Percentiles rank a stretch among this genome's conserved stretches.
phyloP scores from a whole-genome alignment of 2,797 vertebrate species.

The Centropyge bicolor region DNA sequence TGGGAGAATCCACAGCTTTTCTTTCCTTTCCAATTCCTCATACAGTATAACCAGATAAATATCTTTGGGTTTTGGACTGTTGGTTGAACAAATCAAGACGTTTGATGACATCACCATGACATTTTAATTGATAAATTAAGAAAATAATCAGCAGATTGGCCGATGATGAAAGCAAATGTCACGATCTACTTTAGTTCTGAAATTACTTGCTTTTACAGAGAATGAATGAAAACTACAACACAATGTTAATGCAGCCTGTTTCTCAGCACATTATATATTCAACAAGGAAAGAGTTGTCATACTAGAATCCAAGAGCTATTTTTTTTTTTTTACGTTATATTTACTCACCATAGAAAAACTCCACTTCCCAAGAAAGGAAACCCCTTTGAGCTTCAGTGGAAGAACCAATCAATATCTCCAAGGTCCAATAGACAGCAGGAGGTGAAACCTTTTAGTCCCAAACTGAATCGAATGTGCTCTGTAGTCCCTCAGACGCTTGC shows the following conservation, averaged over 20 bases:
- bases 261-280: background rate
- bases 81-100: background rate
- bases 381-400: constrained; percentile 23
- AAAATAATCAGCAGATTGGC: background rate
- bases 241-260: background rate
- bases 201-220: background rate
- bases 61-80: background rate
- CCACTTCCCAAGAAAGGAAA: constrained; percentile 13
- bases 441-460: constrained; percentile 44
- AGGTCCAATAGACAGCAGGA: constrained; percentile 52
- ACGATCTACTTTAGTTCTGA: background rate
- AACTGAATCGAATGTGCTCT: background rate
- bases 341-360: constrained; percentile 71
- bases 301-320: background rate
- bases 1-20: background rate
- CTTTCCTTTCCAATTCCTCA: background rate
- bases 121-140: background rate
- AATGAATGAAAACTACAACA: constrained; percentile 27
- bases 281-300: background rate
- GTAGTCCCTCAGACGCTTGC: constrained; percentile 17
- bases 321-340: constrained; percentile 7
- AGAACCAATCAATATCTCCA: constrained; percentile 56
- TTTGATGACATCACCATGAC: background rate
- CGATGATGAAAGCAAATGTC: background rate
- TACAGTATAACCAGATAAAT: background rate